phyloP scores from a whole-genome alignment of 2,113 vertebrate species.

The Eonycteris spelaea region DNA sequence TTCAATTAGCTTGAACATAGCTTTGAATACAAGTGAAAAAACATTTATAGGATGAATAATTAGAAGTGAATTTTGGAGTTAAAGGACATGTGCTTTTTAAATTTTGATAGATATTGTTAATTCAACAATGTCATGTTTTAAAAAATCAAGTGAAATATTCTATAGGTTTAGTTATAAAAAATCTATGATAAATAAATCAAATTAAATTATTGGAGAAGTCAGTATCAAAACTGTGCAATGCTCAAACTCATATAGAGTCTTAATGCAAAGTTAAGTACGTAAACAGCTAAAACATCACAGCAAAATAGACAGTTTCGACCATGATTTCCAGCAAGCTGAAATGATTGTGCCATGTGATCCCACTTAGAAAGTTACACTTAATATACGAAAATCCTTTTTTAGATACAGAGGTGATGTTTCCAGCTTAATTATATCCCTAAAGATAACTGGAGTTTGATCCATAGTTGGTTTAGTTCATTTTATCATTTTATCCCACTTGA shows the following conservation, averaged over 20 bases:
- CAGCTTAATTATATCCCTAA: not conserved
- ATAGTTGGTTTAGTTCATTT: not conserved
- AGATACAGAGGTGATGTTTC: not conserved
- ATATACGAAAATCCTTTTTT: not conserved
- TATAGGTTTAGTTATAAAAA: not conserved
- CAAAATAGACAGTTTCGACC: not conserved
- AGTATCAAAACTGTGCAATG: not conserved
- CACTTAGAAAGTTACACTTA: not conserved
- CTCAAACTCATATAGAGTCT: not conserved
- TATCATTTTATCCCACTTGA: not conserved
- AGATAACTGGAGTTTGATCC: not conserved
- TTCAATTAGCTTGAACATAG: not conserved
- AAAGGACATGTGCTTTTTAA: not conserved
- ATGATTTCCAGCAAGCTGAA: not conserved
- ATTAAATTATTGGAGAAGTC: not conserved
- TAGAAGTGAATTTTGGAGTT: not conserved
- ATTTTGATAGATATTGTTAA: not conserved
- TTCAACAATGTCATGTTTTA: not conserved
- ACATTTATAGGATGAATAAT: not conserved
- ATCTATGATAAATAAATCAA: not conserved
- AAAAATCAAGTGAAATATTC: not conserved
- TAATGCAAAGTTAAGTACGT: not conserved
- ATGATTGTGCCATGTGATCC: not conserved
- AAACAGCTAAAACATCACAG: not conserved
- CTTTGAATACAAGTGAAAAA: not conserved